Evolutionary conservation across 2,113 vertebrate genomes (phyloP).

Genomic region (Calidris pygmaea): DNA sequence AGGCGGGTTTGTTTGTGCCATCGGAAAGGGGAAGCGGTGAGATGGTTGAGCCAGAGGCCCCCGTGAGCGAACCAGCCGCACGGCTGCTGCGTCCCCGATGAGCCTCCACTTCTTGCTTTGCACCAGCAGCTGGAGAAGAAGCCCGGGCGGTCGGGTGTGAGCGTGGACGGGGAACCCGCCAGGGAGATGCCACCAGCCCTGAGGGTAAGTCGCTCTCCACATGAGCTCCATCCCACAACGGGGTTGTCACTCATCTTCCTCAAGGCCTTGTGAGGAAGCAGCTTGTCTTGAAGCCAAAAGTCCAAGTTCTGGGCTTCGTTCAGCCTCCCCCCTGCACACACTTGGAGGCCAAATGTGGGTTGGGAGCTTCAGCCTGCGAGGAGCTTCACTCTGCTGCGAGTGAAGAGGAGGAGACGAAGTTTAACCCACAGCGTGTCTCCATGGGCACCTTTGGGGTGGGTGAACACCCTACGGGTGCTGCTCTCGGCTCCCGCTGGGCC

Average conservation of each 20-base stretch:
- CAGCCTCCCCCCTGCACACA: accelerated
- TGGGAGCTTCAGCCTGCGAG: background rate
- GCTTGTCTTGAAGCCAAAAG: background rate
- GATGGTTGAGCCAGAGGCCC: background rate
- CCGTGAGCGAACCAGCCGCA: background rate
- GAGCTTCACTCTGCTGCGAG: background rate
- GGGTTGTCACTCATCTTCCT: background rate
- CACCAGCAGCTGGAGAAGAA: background rate
- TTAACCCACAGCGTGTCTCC: background rate
- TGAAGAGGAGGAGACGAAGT: background rate
- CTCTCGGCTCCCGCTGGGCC: background rate
- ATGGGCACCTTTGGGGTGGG: background rate
- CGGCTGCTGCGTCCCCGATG: background rate
- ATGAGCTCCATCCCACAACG: accelerated
- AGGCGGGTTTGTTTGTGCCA: background rate
- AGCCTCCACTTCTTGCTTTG: background rate
- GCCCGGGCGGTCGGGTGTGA: background rate
- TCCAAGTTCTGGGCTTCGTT: background rate
- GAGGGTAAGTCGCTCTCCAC: background rate
- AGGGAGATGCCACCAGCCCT: background rate
- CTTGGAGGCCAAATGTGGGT: background rate
- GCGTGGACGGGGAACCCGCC: accelerated
- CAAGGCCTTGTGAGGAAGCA: background rate
- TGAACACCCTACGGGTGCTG: background rate
- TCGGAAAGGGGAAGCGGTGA: conserved; percentile 47